Percentiles rank a stretch among this genome's conserved stretches.
Conservation (phyloP, 2,797 vertebrate genomes). For the Myripristis murdjan region DNA sequence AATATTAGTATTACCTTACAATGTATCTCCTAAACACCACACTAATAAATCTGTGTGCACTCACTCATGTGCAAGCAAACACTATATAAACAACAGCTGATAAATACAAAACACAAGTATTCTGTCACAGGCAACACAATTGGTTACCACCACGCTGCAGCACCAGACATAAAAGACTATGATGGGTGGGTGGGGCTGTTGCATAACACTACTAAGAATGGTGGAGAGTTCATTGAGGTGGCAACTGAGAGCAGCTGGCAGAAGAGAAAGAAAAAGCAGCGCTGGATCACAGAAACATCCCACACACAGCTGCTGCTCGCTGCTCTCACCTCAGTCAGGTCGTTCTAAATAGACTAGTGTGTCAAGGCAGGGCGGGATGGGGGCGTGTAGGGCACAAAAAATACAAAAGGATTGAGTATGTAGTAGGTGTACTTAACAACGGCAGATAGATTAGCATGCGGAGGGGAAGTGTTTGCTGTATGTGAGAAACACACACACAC, state of each 20-base stretch:
- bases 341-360: constrained; percentile 2
- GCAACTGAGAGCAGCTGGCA: constrained; percentile 61
- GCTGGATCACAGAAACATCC: constrained; percentile 68
- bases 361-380: background rate
- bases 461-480: too few relatives aligned
- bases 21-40: background rate
- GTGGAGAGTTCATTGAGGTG: constrained; percentile 58
- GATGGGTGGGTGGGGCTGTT: constrained; percentile 50
- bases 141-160: constrained; percentile 12
- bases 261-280: constrained; percentile 26
- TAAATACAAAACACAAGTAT: constrained; percentile 4
- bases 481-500: too few relatives aligned
- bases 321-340: constrained; percentile 55
- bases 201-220: constrained; percentile 36
- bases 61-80: background rate
- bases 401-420: background rate
- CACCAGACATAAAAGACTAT: constrained; percentile 48
- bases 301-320: constrained; percentile 68
- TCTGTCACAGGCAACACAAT: constrained; percentile 9
- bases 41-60: background rate
- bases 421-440: background rate
- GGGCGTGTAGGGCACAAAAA: background rate
- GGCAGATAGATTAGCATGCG: too few relatives aligned
- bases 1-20: too few relatives aligned
- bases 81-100: background rate